Percentiles rank a stretch among this genome's conserved stretches.
These are phyloP conservation scores for Pammene fasciana DNA, from an alignment of 2,888 invertebrate genomes.

Conservation along the genomic window DNA sequence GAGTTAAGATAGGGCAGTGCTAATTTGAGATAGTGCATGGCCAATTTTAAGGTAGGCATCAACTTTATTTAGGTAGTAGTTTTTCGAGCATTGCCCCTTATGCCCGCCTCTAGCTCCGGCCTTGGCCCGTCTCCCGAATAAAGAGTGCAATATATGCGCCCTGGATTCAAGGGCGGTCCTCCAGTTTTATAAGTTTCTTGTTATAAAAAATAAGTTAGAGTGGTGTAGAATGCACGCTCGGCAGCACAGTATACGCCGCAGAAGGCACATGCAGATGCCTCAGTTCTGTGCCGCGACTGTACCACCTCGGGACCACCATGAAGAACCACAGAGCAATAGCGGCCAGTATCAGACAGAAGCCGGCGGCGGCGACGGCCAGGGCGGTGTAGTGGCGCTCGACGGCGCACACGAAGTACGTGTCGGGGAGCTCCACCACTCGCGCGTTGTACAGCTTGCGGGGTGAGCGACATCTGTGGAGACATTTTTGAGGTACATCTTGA, in stretches of 20 bases:
- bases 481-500: neutral
- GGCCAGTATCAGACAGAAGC: conserved; percentile 57
- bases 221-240: conserved; percentile 43
- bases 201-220: neutral
- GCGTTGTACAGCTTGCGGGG: conserved; percentile 71
- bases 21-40: too few species aligned
- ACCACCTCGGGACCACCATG: conserved; percentile 59
- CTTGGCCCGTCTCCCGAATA: too few species aligned
- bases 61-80: too few species aligned
- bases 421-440: conserved; percentile 71
- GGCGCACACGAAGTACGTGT: conserved; percentile 71
- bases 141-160: too few species aligned
- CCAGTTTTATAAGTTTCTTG: too few species aligned
- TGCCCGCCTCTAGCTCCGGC: too few species aligned
- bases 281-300: conserved; percentile 51
- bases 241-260: conserved; percentile 61
- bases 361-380: conserved; percentile 53
- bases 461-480: conserved; percentile 73
- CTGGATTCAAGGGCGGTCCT: too few species aligned
- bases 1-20: too few species aligned
- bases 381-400: conserved; percentile 51
- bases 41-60: too few species aligned
- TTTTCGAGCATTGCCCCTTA: too few species aligned
- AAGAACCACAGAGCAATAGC: conserved; percentile 68
- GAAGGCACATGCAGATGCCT: conserved; percentile 54